Percentiles rank a stretch among this genome's conserved stretches.
phyloP scores from a whole-genome alignment of 2,113 vertebrate species.

The Saguinus midas region DNA sequence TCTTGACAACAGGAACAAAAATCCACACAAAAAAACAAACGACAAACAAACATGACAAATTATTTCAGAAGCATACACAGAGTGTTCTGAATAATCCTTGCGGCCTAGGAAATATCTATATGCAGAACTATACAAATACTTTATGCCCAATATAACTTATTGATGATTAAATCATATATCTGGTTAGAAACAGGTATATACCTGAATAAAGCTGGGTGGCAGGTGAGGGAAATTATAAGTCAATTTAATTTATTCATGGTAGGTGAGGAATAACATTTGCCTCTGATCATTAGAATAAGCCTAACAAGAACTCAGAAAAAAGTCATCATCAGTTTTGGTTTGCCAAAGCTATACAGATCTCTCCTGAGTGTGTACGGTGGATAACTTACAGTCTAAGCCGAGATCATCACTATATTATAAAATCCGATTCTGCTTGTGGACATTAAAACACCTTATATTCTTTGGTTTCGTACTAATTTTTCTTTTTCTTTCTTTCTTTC shows the following conservation, averaged over 20 bases:
- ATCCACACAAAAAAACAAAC: background rate
- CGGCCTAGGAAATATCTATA: background rate
- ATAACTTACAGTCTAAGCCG: background rate
- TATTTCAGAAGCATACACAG: background rate
- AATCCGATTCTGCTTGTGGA: background rate
- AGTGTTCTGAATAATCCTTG: background rate
- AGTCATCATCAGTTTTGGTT: background rate
- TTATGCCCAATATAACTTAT: background rate
- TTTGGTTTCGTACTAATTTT: background rate
- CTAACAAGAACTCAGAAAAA: background rate
- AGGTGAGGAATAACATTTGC: slow-evolving; percentile 2
- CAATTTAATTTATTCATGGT: slow-evolving; percentile 6
- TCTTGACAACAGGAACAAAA: background rate
- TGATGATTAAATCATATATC: background rate
- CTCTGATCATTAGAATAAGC: background rate
- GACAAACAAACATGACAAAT: background rate
- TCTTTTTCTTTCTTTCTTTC: background rate
- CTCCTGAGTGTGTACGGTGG: background rate
- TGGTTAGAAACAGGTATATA: background rate
- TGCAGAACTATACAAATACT: background rate
- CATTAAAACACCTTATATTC: background rate
- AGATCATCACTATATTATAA: background rate
- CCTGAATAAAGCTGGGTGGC: background rate
- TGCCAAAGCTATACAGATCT: background rate
- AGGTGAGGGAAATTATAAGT: background rate